phyloP scores from a whole-genome alignment of 1,140 invertebrate species.

The Philaenus spumarius region DNA sequence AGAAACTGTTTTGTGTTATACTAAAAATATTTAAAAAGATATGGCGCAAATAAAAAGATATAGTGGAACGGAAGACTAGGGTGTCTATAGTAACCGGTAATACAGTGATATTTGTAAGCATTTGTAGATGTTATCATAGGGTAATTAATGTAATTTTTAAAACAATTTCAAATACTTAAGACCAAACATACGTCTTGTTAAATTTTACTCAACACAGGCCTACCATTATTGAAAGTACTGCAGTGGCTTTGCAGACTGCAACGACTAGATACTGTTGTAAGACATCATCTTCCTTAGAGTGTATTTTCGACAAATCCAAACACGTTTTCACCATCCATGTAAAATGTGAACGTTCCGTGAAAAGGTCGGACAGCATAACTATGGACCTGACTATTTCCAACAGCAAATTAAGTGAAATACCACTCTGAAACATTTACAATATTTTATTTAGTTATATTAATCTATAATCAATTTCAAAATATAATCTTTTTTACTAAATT shows the following conservation, averaged over 20 bases:
- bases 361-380: conserved; percentile 58
- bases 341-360: conserved; percentile 60
- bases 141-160: too few relatives aligned
- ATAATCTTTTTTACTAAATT: conserved; percentile 16
- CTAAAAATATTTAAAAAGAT: too few relatives aligned
- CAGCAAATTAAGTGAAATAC: conserved; percentile 30
- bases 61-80: too few relatives aligned
- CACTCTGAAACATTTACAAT: conserved; percentile 25
- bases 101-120: too few relatives aligned
- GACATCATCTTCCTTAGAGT: conserved; percentile 63
- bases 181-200: too few relatives aligned
- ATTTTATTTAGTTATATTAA: neutral
- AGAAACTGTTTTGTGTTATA: too few relatives aligned
- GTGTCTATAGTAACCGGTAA: too few relatives aligned
- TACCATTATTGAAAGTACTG: conserved; percentile 53
- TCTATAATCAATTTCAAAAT: neutral
- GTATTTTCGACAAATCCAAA: conserved; percentile 52
- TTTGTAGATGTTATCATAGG: too few relatives aligned
- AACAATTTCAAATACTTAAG: too few relatives aligned
- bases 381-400: conserved; percentile 58
- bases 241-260: conserved; percentile 60
- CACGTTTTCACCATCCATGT: conserved; percentile 65
- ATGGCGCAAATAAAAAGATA: too few relatives aligned
- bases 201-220: too few relatives aligned
- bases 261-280: conserved; percentile 59